Evolutionary conservation across 2,797 vertebrate genomes (phyloP).

Genomic region (Cossypha caffra): DNA sequence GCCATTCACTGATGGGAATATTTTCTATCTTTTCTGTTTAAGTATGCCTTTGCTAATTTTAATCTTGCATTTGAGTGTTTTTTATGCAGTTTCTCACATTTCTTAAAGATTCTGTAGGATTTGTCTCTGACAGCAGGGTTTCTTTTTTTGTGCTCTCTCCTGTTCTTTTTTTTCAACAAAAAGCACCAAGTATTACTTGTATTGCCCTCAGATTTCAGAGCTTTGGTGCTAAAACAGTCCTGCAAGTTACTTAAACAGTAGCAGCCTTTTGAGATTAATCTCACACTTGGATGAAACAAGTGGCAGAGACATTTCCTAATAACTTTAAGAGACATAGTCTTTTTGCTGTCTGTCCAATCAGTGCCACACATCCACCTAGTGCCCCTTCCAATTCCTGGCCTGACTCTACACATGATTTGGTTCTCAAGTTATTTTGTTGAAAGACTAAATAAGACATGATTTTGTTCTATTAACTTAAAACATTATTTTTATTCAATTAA

Average conservation of each 20-base stretch:
- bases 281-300: not conserved
- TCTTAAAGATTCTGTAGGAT: not conserved
- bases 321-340: not conserved
- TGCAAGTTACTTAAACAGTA: not conserved
- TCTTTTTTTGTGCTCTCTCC: not conserved
- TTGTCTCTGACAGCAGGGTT: not conserved
- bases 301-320: not conserved
- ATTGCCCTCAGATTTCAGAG: not conserved
- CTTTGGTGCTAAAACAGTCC: not conserved
- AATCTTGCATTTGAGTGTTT: not conserved
- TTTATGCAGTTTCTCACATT: not conserved
- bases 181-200: not conserved
- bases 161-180: not conserved
- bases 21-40: not conserved
- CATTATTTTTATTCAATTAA: not conserved
- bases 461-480: not conserved
- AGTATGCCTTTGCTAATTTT: not conserved
- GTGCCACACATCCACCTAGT: not conserved
- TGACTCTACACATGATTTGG: not conserved
- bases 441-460: not conserved
- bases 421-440: not conserved
- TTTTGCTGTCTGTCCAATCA: not conserved
- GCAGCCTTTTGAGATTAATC: not conserved
- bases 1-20: not conserved
- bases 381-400: not conserved